phyloP scores from a whole-genome alignment of 2,888 invertebrate species.

The Apoda limacodes region DNA sequence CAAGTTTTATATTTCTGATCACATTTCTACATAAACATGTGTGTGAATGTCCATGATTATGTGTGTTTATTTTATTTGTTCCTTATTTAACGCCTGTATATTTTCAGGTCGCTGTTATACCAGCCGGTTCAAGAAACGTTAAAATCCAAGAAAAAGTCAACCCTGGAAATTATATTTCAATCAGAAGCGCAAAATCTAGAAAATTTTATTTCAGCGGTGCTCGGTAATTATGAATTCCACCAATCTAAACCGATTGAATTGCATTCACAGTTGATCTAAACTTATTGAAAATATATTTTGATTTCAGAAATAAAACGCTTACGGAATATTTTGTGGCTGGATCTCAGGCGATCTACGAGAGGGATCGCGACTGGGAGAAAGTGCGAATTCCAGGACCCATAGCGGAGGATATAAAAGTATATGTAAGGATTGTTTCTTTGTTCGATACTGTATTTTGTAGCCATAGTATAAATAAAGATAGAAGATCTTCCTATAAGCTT shows the following conservation, averaged over 20 bases:
- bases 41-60: too few species aligned
- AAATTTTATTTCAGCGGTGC: conserved; percentile 84
- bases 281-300: conserved; percentile 7
- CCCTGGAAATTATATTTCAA: conserved; percentile 84
- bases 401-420: conserved; percentile 81
- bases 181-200: conserved; percentile 76
- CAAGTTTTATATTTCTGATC: too few species aligned
- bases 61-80: conserved; percentile 7
- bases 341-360: conserved; percentile 81
- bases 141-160: conserved; percentile 80
- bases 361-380: conserved; percentile 83
- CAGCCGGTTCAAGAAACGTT: conserved; percentile 83
- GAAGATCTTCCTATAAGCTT: too few species aligned
- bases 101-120: conserved; percentile 76
- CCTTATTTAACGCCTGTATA: conserved; percentile 1
- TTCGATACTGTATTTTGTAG: too few species aligned
- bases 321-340: conserved; percentile 88
- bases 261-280: conserved; percentile 1
- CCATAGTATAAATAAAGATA: too few species aligned
- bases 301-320: conserved; percentile 73
- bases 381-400: conserved; percentile 86
- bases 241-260: not conserved
- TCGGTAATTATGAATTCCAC: conserved; percentile 69
- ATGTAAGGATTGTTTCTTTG: too few species aligned
- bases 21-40: too few species aligned